phyloP scores from a whole-genome alignment of 2,797 vertebrate genomes.

The Smutsia temminckii region DNA sequence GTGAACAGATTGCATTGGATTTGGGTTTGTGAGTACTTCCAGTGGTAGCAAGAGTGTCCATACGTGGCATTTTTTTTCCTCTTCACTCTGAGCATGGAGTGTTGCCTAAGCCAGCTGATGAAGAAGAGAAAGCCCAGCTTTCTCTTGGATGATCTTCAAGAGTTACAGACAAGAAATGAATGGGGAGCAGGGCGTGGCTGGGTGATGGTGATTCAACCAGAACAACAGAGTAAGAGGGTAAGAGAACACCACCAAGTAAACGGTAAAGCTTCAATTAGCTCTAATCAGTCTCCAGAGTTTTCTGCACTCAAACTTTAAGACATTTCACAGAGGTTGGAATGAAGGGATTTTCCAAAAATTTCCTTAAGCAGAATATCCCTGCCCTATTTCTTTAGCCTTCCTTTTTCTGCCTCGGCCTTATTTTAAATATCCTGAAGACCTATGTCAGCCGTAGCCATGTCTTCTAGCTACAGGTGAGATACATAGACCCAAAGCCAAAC shows the following conservation, averaged over 20 bases:
- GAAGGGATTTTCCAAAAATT: background rate
- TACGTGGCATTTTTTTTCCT: background rate
- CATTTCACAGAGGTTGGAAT: background rate
- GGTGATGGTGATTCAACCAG: background rate
- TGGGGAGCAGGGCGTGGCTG: background rate
- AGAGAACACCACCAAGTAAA: background rate
- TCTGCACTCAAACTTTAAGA: background rate
- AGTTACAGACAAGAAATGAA: background rate
- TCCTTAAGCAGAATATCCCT: background rate
- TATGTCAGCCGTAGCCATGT: background rate
- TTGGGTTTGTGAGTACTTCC: background rate
- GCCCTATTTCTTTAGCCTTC: background rate
- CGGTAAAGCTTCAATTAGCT: background rate
- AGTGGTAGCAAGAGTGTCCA: rapidly evolving
- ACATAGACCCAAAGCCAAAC: background rate
- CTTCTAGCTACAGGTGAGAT: background rate
- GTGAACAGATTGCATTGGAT: background rate
- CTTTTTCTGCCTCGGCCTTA: background rate
- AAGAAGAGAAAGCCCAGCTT: background rate
- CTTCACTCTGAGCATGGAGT: background rate
- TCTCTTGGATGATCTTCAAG: background rate
- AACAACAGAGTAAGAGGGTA: background rate
- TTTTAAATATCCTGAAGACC: background rate
- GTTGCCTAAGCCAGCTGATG: background rate
- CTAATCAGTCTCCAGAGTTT: background rate